phyloP scores from a whole-genome alignment of 2,888 invertebrate genomes.

The Pristionchus fissidentatus region DNA sequence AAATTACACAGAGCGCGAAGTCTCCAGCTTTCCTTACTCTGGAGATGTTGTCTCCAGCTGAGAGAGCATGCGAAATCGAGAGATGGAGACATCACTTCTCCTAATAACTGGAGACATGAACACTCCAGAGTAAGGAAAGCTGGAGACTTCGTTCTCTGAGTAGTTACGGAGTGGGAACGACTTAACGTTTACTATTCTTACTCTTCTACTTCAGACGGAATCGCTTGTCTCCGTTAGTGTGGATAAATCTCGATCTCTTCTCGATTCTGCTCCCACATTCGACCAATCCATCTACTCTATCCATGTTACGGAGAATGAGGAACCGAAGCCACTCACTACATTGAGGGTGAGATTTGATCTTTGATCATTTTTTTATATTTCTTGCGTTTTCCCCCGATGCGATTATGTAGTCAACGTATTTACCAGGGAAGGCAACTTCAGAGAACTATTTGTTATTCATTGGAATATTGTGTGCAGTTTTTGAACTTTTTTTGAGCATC shows the following conservation, averaged over 20 bases:
- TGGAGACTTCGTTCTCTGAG: no score
- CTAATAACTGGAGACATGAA: no score
- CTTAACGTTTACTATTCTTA: neutral
- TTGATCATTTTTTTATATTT: constrained; percentile 4
- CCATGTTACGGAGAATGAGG: constrained; percentile 58
- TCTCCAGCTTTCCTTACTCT: no score
- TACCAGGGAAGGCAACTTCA: no score
- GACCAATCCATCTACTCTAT: constrained; percentile 63
- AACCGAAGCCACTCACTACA: constrained; percentile 49
- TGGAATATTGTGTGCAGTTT: no score
- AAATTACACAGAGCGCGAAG: neutral
- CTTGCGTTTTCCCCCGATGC: no score
- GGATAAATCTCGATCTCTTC: constrained; percentile 56
- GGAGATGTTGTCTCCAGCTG: no score
- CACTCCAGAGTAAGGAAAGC: no score
- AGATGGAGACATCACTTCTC: no score
- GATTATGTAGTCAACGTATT: no score
- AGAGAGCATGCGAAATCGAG: no score
- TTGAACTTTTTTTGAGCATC: no score
- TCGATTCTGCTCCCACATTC: constrained; percentile 54
- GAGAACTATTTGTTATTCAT: neutral
- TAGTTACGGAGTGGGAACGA: neutral
- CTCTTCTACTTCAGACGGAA: constrained; percentile 56
- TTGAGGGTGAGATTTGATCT: constrained; percentile 50
- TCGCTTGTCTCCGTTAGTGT: constrained; percentile 59